Evolutionary conservation across 2,797 vertebrate species (phyloP), one percentile per base, ranked within the genome.

Genomic region (Enteromius fasciolatus): DNA sequence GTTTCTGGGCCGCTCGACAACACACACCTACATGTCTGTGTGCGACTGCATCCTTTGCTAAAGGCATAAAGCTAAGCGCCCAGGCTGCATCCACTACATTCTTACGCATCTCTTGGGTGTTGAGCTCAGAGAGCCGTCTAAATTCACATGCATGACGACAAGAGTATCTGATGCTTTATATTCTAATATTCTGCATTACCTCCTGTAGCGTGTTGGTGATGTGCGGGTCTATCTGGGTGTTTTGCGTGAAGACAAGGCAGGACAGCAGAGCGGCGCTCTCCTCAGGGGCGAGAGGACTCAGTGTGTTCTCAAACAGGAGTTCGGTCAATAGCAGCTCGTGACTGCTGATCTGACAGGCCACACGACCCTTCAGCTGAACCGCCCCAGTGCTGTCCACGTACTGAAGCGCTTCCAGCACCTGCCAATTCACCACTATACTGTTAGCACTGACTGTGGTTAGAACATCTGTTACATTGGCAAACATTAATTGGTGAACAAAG

Each of bases 251-350:
- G 52, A 97, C 92, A 81, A 97, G 86, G 81, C 97, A 97, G 61
- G 96, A 97, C 82, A 98, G 95, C 89, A 98, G 94, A 85, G 97
- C 96, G 15, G 96, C 97, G 5, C 96, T 97, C 92, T 98, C 97
- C 88, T 97, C 97, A 0, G 97, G 97, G 8, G 93, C 94, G 88
- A 98, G 91, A 2, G 96, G 91, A 7, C 96, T 97, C 86, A 97
- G 92, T 4, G 93, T 94, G 0, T 97, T 97, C 87, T 97, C 97
- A 2, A 98, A 96, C 87, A 98, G 95, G 90, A 98, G 95, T 92
- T 98, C 97, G 0, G 97, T 98, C 52, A 98, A 94, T 67, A 98
- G 93, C 78, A 98, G 91, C 92, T 98, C 97, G 0, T 98, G 97
- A 90, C 95, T 96, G 91, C 95, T 97, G 92, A 98, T 96, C 92